Conservation (phyloP, 2,888 invertebrate genomes). For the Antitype chi region DNA sequence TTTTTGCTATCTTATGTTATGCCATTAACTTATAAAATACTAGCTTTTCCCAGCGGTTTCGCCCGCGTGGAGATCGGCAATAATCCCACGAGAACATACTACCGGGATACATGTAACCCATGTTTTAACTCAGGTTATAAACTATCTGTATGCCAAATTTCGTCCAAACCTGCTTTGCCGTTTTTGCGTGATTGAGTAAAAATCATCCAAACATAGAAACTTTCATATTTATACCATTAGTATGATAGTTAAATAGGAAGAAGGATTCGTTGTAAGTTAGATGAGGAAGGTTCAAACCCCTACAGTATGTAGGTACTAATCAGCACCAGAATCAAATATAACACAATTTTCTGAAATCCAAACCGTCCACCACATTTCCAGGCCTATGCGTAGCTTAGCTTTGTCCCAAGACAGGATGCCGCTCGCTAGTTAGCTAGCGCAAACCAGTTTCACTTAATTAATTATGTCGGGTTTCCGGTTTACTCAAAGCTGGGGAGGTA, state of each 20-base stretch:
- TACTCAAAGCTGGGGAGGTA: slow-evolving; percentile 27
- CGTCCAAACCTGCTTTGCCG: no score
- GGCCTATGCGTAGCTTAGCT: background rate
- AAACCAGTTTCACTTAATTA: slow-evolving; percentile 30
- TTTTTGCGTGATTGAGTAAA: no score
- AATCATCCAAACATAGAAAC: no score
- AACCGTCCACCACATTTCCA: background rate
- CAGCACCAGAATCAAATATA: background rate
- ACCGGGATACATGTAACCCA: no score
- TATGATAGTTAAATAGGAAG: no score
- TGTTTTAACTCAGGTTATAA: no score
- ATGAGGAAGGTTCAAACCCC: background rate
- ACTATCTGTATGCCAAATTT: no score
- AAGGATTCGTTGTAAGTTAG: background rate
- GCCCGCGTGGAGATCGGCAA: no score
- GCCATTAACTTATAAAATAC: background rate
- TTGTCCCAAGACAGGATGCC: background rate
- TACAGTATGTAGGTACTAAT: background rate
- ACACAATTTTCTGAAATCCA: background rate
- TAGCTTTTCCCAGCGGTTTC: no score
- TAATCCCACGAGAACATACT: no score
- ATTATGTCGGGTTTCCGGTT: slow-evolving; percentile 32
- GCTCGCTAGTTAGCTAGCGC: background rate
- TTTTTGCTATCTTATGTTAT: no score
- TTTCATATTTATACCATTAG: no score